These are phyloP conservation scores for Eudyptes chrysolophus DNA, from an alignment of 2,113 vertebrate species.

Conservation along the genomic window DNA sequence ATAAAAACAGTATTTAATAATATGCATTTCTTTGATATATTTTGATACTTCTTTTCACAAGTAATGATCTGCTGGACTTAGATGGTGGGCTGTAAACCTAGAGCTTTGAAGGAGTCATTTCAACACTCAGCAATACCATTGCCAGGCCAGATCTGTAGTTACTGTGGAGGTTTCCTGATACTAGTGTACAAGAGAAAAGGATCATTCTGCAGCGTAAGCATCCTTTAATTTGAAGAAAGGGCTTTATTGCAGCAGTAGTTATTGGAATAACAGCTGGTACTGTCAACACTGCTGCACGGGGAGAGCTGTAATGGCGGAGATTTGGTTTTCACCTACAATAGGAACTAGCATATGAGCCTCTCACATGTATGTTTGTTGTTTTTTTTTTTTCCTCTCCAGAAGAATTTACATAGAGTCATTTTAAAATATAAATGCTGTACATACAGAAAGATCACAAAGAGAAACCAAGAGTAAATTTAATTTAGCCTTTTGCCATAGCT, in stretches of 20 bases:
- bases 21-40: background rate
- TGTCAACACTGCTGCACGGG: background rate
- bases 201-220: slow-evolving; percentile 7
- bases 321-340: background rate
- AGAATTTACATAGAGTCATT: background rate
- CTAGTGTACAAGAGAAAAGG: background rate
- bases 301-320: background rate
- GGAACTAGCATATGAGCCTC: background rate
- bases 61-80: background rate
- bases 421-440: background rate
- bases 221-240: slow-evolving; percentile 34
- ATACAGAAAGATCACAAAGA: background rate
- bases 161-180: background rate
- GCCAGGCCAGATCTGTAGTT: background rate
- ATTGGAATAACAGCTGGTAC: slow-evolving; percentile 41
- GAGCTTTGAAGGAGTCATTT: background rate
- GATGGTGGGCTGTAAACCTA: background rate
- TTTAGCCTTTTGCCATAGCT: background rate
- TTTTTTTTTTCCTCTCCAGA: background rate
- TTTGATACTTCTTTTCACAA: background rate
- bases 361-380: background rate
- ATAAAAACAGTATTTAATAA: background rate
- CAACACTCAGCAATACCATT: background rate
- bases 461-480: background rate
- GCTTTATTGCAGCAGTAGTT: slow-evolving; percentile 19